Base-by-base conservation (phyloP, 2,797 vertebrate genomes). In the Salmo trutta region DNA sequence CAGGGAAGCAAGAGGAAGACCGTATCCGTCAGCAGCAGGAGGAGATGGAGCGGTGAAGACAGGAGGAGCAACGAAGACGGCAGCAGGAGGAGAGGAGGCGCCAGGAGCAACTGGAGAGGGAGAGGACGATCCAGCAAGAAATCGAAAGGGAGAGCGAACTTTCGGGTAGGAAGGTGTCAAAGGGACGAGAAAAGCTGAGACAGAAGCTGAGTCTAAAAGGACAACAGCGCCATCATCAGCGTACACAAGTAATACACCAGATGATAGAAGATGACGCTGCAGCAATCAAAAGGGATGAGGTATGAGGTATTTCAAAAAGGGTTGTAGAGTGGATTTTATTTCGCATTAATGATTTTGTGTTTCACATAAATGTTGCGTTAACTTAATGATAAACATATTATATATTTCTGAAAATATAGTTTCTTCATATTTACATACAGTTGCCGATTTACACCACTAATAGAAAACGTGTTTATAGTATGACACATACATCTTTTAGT, bases 191-290 rank as follows among this genome's bases (percentile, higher is more conserved):
- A 53, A 74, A 14, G 3, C 66, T 82, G 12, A 74, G 59, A 51
- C 71, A 75, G 74, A 84, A 78, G 67, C 78, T 80, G 68, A 76
- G 75, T 29, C 77, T 76, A 3, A 78, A 56, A 70, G 76, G 70
- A 56, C 71, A 47, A 0, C 54, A 41, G 14, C 36, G 59, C 2
- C 76, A 80, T 74, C 77, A 81, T 2, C 62, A 82, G 77, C 76
- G 54, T 10, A 72, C 62, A 5, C 79, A 77, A 27, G 81, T 62
- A 21, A 36, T 82, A 29, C 78, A 82, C 21, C 82, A 79, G 74
- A 71, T 70, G 71, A 74, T 83, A 31, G 79, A 81, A 67, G 84
- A 85, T 4, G 75, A 82, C 3, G 77, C 80, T 65, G 74, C 68
- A 51, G 78, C 70, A 0, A 79, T 80, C 0, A 74, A 76, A 68